Evolutionary conservation across 2,113 vertebrate species (phyloP).

Genomic region (Aegotheles bennettii): DNA sequence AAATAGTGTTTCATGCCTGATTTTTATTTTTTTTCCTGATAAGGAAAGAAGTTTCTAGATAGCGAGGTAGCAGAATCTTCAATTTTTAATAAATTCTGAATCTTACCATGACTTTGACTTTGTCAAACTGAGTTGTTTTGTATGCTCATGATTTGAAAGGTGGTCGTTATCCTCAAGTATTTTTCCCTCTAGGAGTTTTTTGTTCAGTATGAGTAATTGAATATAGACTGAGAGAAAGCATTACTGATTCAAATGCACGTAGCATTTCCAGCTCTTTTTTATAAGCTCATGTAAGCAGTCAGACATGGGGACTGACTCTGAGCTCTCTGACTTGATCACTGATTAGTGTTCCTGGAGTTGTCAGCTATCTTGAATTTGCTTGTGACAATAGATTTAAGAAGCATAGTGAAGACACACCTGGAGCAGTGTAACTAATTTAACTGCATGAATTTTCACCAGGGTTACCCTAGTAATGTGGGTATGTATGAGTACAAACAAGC

Average conservation of each 20-base stretch:
- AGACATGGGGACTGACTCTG: not conserved
- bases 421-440: not conserved
- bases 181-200: not conserved
- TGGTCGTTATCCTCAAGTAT: not conserved
- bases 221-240: not conserved
- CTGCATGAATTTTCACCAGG: not conserved
- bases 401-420: not conserved
- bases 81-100: not conserved
- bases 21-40: not conserved
- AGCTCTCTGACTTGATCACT: not conserved
- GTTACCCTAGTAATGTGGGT: not conserved
- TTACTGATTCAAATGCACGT: not conserved
- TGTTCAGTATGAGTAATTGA: not conserved
- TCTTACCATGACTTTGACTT: not conserved
- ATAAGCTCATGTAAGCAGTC: not conserved
- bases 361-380: not conserved
- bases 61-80: not conserved
- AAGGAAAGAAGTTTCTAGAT: not conserved
- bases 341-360: not conserved
- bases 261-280: not conserved
- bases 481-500: conserved; percentile 3
- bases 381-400: not conserved
- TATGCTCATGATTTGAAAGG: not conserved
- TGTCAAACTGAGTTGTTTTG: not conserved
- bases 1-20: not conserved